Evolutionary conservation across 2,888 invertebrate species (phyloP).

Genomic region (Panzeria rudis): DNA sequence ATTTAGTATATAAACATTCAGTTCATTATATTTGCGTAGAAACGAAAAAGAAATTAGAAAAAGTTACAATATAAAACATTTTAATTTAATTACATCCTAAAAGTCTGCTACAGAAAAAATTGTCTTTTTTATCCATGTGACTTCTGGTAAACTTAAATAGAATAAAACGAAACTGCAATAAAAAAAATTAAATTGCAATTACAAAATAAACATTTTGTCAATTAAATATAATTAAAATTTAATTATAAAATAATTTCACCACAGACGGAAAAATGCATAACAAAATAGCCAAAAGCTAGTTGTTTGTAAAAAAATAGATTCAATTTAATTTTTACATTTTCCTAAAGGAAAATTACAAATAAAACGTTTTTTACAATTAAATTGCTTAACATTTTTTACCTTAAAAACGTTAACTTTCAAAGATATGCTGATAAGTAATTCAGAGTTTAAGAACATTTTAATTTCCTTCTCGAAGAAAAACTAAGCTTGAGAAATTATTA

Average conservation of each 20-base stretch:
- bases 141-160: constrained; percentile 1
- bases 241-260: constrained; percentile 19
- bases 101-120: constrained; percentile 43
- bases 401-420: neutral
- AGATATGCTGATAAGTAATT: neutral
- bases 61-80: constrained; percentile 8
- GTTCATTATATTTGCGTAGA: constrained; percentile 23
- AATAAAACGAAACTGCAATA: constrained; percentile 1
- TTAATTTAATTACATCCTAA: constrained; percentile 58
- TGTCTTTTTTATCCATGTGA: neutral
- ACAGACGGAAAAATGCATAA: neutral
- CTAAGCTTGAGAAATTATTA: too few relatives aligned
- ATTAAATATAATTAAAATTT: constrained; percentile 27
- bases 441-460: too few relatives aligned
- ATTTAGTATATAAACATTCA: constrained; percentile 47
- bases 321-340: constrained; percentile 1
- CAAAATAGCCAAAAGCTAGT: constrained; percentile 9
- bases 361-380: neutral
- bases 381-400: neutral
- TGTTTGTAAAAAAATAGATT: neutral
- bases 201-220: constrained; percentile 47
- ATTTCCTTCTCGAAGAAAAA: too few relatives aligned
- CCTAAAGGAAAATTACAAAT: neutral
- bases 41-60: neutral
- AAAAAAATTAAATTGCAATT: constrained; percentile 34